Percentiles rank a stretch among this genome's conserved stretches.
phyloP scores from a whole-genome alignment of 2,797 vertebrate genomes.

The Fratercula arctica region DNA sequence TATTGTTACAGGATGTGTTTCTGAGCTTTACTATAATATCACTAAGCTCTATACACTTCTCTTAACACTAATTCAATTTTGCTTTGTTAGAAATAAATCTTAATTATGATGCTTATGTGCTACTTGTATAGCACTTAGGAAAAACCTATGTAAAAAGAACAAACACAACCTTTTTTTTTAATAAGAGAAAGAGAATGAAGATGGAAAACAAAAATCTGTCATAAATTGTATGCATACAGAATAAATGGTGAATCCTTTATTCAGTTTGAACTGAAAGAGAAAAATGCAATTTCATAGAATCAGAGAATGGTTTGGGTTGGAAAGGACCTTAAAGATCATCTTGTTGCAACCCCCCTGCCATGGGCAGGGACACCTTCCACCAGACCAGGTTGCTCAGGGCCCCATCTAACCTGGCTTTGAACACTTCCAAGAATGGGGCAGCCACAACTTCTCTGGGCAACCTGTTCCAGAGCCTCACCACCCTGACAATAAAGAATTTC shows the following conservation, averaged over 20 bases:
- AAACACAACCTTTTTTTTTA: background rate
- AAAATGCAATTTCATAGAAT: background rate
- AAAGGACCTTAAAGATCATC: background rate
- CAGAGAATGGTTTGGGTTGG: background rate
- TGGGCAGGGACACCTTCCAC: background rate
- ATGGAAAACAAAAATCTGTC: background rate
- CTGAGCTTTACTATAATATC: background rate
- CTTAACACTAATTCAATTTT: constrained; percentile 22
- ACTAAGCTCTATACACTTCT: background rate
- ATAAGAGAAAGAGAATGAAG: background rate
- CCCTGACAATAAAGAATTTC: background rate
- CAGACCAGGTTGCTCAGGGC: background rate
- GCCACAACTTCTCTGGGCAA: background rate
- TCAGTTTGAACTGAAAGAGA: background rate
- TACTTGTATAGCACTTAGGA: background rate
- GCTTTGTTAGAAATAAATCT: constrained; percentile 24
- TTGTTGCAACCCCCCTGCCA: background rate
- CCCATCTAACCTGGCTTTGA: background rate
- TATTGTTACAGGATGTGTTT: background rate
- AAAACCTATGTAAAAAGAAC: background rate
- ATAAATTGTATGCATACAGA: background rate
- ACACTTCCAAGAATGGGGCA: background rate
- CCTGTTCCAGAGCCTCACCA: background rate
- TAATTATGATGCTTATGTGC: background rate
- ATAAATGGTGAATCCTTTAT: background rate